Base-by-base conservation (phyloP, 2,888 invertebrate species). In the Pharmacophagus antenor region DNA sequence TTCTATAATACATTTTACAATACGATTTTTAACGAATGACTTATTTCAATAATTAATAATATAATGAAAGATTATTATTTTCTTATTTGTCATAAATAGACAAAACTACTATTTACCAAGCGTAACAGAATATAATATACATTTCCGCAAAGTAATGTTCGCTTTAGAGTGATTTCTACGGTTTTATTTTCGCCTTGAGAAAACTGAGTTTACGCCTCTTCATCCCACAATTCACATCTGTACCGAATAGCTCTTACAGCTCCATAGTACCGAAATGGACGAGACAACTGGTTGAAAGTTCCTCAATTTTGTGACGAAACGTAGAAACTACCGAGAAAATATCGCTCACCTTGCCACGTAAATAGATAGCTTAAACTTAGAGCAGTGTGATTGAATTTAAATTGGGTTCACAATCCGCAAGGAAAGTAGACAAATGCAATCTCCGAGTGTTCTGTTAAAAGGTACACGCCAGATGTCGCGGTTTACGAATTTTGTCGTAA, bases 221-320 rank as follows among this genome's bases (percentile, higher is more conserved):
- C 71, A 75, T 71, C 72, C 76, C 80, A 75, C 81, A 80, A 79
- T 82, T 77, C 82, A 76, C 82, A 81, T 85, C 84, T 88, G 86
- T 79, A 77, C 77, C 71, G 72, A 88, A 87, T 81, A 78, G 80
- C 84, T 79, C 74, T 72, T 88, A 86, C 80, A 78, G 80, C 84
- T 79, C 75, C 76, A 80, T 86, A 80, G 77, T 71, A 73, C 78
- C 68, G 71, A 76, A 80, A 77, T 79, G 79, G 81, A 77, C 74
- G 81, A 80, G 82, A 87, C 85, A 85, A 85, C 85, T 86, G 85
- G 88, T 88, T 87, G 88, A 83, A n/a, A 87, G 79, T 76, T 71
- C 68, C 68, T 69, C 65, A 63, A 60, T 63, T 63, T 67, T 63
- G 65, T 64, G 65, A 69, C 68, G 70, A 73, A 84, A 85, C 71